Percentiles rank a stretch among this genome's conserved stretches.
phyloP scores from a whole-genome alignment of 2,888 invertebrate species.

The Nudaria mundana region DNA sequence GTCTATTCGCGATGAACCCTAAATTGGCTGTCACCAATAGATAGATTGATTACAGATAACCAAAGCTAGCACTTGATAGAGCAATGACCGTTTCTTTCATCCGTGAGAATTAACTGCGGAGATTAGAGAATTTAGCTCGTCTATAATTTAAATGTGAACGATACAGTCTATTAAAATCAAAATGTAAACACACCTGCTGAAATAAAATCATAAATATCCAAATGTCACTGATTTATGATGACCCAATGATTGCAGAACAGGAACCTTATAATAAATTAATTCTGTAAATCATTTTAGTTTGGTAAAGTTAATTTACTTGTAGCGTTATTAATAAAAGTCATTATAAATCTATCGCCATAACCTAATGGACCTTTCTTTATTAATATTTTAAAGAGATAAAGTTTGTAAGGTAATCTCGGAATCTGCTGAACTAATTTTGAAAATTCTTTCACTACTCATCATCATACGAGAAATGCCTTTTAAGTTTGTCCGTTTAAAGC shows the following conservation, averaged over 20 bases:
- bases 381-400: slow-evolving; percentile 22
- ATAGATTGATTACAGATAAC: no score
- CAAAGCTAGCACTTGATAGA: no score
- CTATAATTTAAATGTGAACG: not conserved
- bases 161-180: not conserved
- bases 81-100: no score
- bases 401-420: no score
- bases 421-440: no score
- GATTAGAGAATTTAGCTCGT: no score
- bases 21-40: no score
- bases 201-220: slow-evolving; percentile 2
- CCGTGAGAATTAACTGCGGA: no score
- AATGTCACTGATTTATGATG: slow-evolving; percentile 10
- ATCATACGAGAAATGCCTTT: no score
- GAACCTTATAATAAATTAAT: slow-evolving; percentile 10
- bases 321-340: slow-evolving; percentile 31
- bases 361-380: slow-evolving; percentile 21
- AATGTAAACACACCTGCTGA: slow-evolving; percentile 6
- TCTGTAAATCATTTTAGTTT: slow-evolving; percentile 22
- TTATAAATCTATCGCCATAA: slow-evolving; percentile 28
- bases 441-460: no score
- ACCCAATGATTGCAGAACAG: slow-evolving; percentile 14
- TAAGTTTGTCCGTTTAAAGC: no score
- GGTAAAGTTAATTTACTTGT: slow-evolving; percentile 25
- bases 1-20: no score